phyloP scores from a whole-genome alignment of 2,113 vertebrate species.

The Copsychus sechellarum region DNA sequence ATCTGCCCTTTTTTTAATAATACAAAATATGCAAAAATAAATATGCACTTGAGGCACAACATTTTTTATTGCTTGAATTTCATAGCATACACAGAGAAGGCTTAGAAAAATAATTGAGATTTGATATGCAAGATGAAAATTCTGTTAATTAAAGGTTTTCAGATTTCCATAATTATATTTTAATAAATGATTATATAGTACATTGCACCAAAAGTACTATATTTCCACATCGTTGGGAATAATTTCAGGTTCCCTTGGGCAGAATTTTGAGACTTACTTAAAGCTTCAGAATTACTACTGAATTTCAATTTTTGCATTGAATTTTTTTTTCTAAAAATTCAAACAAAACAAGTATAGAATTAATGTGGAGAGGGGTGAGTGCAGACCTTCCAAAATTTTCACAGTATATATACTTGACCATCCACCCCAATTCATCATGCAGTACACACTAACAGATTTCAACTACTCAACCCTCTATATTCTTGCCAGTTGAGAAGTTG shows the following conservation, averaged over 20 bases:
- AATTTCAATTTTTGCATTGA: slow-evolving; percentile 64
- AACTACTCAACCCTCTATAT: not conserved
- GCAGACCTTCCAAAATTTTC: slow-evolving; percentile 38
- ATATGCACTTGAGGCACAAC: not conserved
- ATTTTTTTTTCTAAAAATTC: not conserved
- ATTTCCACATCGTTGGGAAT: not conserved
- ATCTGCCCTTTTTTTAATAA: not conserved
- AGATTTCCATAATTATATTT: not conserved
- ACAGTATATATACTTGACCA: not conserved
- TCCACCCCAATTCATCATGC: not conserved
- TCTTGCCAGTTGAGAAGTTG: not conserved
- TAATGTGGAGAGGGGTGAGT: slow-evolving; percentile 35
- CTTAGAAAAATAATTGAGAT: not conserved
- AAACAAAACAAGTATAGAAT: slow-evolving; percentile 33
- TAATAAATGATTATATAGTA: not conserved
- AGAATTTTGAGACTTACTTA: not conserved
- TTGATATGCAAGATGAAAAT: not conserved
- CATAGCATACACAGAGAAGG: not conserved
- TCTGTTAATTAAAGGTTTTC: not conserved
- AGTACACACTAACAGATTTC: not conserved
- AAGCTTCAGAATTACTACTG: slow-evolving; percentile 1
- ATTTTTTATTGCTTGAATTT: not conserved
- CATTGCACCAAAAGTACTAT: not conserved
- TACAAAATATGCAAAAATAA: not conserved
- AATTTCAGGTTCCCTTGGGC: not conserved